Evolutionary conservation across 2,113 vertebrate species (phyloP).

Genomic region (Sakesphorus luctuosus): DNA sequence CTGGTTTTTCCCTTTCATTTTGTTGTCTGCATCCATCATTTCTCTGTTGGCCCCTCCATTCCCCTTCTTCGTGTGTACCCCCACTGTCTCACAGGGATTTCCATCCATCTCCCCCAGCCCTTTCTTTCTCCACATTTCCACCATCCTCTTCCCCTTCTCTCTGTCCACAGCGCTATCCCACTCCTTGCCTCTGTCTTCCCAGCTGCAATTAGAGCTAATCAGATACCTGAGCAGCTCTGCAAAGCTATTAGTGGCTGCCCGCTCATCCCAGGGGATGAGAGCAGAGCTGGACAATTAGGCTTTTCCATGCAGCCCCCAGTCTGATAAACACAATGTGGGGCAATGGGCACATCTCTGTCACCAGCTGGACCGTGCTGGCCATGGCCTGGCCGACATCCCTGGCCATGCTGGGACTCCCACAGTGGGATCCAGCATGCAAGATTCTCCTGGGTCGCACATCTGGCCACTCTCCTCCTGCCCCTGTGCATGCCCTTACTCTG

Average conservation of each 20-base stretch:
- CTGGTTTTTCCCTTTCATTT: background rate
- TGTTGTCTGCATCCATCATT: background rate
- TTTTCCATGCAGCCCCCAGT: slow-evolving; percentile 58
- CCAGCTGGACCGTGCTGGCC: rapidly evolving
- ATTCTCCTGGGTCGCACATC: background rate
- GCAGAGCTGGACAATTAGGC: slow-evolving; percentile 76
- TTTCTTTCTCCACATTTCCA: background rate
- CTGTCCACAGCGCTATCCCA: rapidly evolving
- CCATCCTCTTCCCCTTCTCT: background rate
- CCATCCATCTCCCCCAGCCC: background rate
- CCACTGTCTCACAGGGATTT: background rate
- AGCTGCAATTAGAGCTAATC: slow-evolving; percentile 81
- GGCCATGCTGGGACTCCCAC: rapidly evolving
- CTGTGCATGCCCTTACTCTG: rapidly evolving
- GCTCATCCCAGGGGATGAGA: slow-evolving; percentile 68
- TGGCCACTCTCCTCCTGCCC: background rate
- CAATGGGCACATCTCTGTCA: background rate
- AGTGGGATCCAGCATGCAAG: rapidly evolving
- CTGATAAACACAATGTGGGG: slow-evolving; percentile 44
- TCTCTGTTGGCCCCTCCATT: background rate
- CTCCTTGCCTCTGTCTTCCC: slow-evolving; percentile 28
- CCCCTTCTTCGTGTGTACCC: rapidly evolving
- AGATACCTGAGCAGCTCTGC: slow-evolving; percentile 77
- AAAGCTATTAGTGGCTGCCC: slow-evolving; percentile 74
- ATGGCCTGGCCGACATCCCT: rapidly evolving